Evolutionary conservation across 1,140 invertebrate genomes (phyloP).

Genomic region (Heliothis virescens): DNA sequence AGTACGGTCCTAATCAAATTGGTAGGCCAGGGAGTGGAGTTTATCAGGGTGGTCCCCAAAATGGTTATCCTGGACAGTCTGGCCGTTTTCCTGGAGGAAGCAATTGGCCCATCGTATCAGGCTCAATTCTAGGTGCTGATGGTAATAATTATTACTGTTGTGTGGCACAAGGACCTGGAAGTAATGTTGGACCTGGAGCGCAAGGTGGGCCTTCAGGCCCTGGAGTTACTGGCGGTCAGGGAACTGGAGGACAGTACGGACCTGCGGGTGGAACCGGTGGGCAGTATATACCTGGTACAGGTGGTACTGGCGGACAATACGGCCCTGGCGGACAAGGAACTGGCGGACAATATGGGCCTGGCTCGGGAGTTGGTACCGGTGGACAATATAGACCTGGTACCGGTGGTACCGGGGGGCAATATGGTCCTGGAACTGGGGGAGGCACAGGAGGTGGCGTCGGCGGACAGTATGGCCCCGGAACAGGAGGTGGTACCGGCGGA

Average conservation of each 20-base stretch:
- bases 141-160: constrained; percentile 64
- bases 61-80: background rate
- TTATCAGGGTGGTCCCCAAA: constrained; percentile 6
- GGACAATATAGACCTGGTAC: constrained; percentile 13
- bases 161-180: constrained; percentile 44
- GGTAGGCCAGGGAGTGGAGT: constrained; percentile 3
- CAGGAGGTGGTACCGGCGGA: background rate
- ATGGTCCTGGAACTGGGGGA: constrained; percentile 19
- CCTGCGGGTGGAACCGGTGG: constrained; percentile 31
- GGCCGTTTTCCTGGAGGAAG: constrained; percentile 7
- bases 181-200: background rate
- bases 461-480: background rate
- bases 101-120: constrained; percentile 57
- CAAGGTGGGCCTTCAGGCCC: constrained; percentile 18
- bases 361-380: background rate
- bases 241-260: constrained; percentile 36
- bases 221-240: background rate
- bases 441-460: background rate
- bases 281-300: constrained; percentile 16
- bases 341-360: constrained; percentile 38
- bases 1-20: constrained; percentile 46
- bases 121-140: constrained; percentile 54
- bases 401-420: constrained; percentile 18
- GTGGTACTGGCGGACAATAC: constrained; percentile 29
- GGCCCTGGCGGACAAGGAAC: constrained; percentile 20